Base-by-base conservation (phyloP, 2,888 invertebrate genomes). In the Conchocele bisecta region DNA sequence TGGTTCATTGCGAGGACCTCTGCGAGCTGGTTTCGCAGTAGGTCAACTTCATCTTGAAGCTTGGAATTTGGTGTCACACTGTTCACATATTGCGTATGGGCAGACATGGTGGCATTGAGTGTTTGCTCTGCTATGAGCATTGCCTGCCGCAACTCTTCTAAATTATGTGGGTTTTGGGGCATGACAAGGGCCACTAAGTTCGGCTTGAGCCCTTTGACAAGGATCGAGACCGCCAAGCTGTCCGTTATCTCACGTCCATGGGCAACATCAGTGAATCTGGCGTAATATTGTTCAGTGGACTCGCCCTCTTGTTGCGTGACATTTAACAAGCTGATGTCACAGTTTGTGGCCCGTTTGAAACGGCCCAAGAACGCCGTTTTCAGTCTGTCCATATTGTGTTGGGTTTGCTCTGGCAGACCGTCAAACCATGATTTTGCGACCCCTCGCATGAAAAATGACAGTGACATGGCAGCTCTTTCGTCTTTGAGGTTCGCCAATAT, bases 401-500 rank as follows among this genome's bases (percentile, higher is more conserved):
- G 46, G 15, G 46, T 46, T 5, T 4, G 11, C 6, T 5, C 20
- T 15, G 5, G 20, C 22, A 46, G 28, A 46, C 20, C 9, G 15
- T 46, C 46, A 46, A 20, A 46, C 46, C 46, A 46, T 20, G 15
- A 11, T 15, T 46, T 46, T 11, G 46, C 46, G 24, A 46, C 46
- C 5, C 46, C 46, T 17, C 28, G 24, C 20, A 46, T 13, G 22
- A 26, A 28, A 17, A 46, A 46, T 7, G 46, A 15, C 46, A 46
- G 24, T 26, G 46, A 5, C 15, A 46, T 11, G 3, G 46, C 46
- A 3, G 46, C 46, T 22, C 46, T 46, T 20, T 46, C 46, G 15
- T 5, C 46, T 4, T 7, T 46, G 4, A 46, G 5, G 28, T 46
- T 46, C 5, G 7, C 11, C 9, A 7, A 46, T 6, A 5, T 11